A percentile compares a stretch with the other conserved stretches of the same genome.
Evolutionary conservation across 2,797 vertebrate genomes (phyloP).

Genomic region (Acropternis orthonyx): DNA sequence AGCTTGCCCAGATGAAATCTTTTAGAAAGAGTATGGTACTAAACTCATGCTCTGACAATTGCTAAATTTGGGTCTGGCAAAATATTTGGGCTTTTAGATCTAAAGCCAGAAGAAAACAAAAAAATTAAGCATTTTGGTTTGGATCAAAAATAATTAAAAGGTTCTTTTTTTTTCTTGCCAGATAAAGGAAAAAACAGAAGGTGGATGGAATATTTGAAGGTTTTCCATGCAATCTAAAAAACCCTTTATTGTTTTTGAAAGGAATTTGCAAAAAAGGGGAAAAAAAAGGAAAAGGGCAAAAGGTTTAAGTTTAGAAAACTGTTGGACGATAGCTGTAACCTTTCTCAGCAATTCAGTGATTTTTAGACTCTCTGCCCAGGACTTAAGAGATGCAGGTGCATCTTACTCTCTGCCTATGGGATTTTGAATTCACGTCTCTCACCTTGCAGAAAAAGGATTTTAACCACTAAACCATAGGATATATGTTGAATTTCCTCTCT

Average conservation of each 20-base stretch:
- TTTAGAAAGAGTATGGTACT: not conserved
- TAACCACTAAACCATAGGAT: not conserved
- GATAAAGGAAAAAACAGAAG: not conserved
- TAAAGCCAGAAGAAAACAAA: not conserved
- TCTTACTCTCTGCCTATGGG: not conserved
- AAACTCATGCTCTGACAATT: not conserved
- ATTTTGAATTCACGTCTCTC: not conserved
- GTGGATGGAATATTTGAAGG: not conserved
- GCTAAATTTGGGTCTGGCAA: not conserved
- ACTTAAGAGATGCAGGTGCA: not conserved
- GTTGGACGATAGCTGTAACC: not conserved
- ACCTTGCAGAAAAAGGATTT: not conserved
- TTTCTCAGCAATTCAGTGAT: not conserved
- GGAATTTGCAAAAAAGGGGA: not conserved
- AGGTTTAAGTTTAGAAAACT: not conserved
- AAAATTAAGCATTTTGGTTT: not conserved
- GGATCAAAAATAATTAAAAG: not conserved
- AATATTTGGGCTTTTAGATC: not conserved
- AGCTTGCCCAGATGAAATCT: not conserved
- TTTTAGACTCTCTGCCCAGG: not conserved
- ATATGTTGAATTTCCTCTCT: not conserved
- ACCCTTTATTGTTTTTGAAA: not conserved
- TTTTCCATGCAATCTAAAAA: not conserved
- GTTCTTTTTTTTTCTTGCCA: not conserved
- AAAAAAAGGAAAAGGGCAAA: not conserved